Evolutionary conservation across 2,113 vertebrate genomes (phyloP), one percentile per base, ranked within the genome.

Genomic region (Sakesphorus luctuosus): DNA sequence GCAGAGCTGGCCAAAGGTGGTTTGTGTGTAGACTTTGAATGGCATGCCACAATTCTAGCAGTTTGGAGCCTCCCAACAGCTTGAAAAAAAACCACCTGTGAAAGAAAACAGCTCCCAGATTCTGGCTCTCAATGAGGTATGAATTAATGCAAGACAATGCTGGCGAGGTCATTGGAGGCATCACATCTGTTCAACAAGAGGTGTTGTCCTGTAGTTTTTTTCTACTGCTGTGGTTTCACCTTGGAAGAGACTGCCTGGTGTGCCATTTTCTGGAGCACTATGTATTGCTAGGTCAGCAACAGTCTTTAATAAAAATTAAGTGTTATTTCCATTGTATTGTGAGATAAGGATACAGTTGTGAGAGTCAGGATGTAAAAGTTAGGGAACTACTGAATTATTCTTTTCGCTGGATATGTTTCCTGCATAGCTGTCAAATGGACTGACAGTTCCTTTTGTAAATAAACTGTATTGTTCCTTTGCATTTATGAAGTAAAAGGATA

Each of bases 371-470:
- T 87, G 33, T 81, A 58, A 90, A 86, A 43, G 36, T 33, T 33
- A 38, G 67, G 52, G 55, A 28, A 35, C 31, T 59, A 5, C 14
- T 78, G 36, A 58, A 55, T 52, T 35, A 16, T 65, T 13, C 20
- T 5, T 71, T 93, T 62, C 40, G 2, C 68, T 36, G 4, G 38
- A 6, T 55, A 2, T 58, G 26, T 89, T 95, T 89, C 69, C 61
- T 86, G 36, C 9, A 3, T 47, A 52, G 35, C 82, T 6, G 4
- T 92, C 72, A 92, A 63, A 81, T 47, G 29, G 88, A 46, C 82
- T 94, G 71, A 53, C 62, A 44, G 58, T 43, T 84, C 29, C 49
- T 89, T 92, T 86, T 74, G 73, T 90, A 90, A 95, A 90, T 89
- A 74, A 85, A 69, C 35, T 82, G 25, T 47, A 49, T 43, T 68